Base-by-base conservation (phyloP, 2,888 invertebrate species). In the Patella depressa region DNA sequence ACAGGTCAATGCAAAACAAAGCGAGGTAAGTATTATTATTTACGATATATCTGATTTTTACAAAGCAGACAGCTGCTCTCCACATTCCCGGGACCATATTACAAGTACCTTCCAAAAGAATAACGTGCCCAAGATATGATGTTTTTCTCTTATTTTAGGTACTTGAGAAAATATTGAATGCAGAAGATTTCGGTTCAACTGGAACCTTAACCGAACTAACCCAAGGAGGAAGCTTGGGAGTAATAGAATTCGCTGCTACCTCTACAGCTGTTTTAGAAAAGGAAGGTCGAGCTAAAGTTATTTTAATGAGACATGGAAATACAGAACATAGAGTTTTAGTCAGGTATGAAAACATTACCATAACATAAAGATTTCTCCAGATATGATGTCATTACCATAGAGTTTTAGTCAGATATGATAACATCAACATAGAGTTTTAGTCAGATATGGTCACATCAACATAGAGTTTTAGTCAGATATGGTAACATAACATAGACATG, bases 181-280 rank as follows among this genome's bases (percentile, higher is more conserved):
- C 82, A 1, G 86, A 86, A 45, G 79, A 84, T 53, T 76, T 82
- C 19, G 81, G 78, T 1, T 82, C 82, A 11, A 81, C 82, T 11
- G 77, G 74, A 15, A 80, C 82, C 5, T 81, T 85, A 54, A 78
- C 77, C 9, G 84, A 87, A 54, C 76, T 86, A 74, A 82, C 81
- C 19, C 90, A 92, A 15, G 88, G 88, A n/a, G 86, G 84, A 2
- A 88, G 87, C 24, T 91, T 92, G 79, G 91, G 93, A 2, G 89
- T 93, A 15, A 81, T 94, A 9, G 93, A 94, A 85, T 93, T 94
- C 86, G 91, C 93, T 57, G 92, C 93, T 0, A 92, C 93, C 0
- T 91, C 92, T 4, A 91, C 92, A 57, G 93, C 93, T 17, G 93
- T 93, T 0, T 88, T 93, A 82, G 94, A 94, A 87, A 93, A 92